Percentiles rank a stretch among this genome's conserved stretches.
These are phyloP conservation scores for Brenthis ino DNA, from an alignment of 2,888 invertebrate genomes.

Conservation along the genomic window DNA sequence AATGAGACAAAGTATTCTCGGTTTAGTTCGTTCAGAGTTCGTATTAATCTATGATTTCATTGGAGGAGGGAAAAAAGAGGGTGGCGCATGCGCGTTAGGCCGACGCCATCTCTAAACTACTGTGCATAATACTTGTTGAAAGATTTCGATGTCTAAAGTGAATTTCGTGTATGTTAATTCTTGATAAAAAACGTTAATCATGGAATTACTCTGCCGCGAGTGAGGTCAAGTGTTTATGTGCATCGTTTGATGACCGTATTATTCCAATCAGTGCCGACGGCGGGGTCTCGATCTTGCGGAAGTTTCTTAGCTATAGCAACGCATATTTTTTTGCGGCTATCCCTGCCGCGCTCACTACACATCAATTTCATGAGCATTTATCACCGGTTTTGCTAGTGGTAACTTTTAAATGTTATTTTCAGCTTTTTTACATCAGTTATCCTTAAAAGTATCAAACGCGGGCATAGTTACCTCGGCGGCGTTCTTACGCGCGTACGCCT, in stretches of 20 bases:
- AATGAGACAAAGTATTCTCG: constrained; percentile 47
- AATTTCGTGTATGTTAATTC: constrained; percentile 61
- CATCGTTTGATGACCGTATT: constrained; percentile 54
- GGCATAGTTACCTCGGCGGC: constrained; percentile 60
- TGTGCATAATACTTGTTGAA: constrained; percentile 66
- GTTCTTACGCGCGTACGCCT: constrained; percentile 69
- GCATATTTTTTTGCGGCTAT: constrained; percentile 79
- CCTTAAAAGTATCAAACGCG: constrained; percentile 52
- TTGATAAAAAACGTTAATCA: constrained; percentile 63
- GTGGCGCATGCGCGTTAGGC: constrained; percentile 82
- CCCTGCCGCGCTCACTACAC: constrained; percentile 59
- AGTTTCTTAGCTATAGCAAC: constrained; percentile 77
- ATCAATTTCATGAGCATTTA: constrained; percentile 66
- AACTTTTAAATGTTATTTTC: constrained; percentile 57
- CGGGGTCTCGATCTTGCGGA: constrained; percentile 69
- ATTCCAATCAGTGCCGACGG: constrained; percentile 56
- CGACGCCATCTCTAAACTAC: constrained; percentile 82
- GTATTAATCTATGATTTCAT: constrained; percentile 49
- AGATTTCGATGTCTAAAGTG: constrained; percentile 63
- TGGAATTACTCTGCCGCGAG: constrained; percentile 62
- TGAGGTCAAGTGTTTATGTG: constrained; percentile 59
- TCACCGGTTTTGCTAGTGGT: constrained; percentile 64
- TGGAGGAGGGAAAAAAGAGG: constrained; percentile 70
- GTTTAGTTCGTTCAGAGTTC: constrained; percentile 53
- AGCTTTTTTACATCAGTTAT: constrained; percentile 43